Conservation (phyloP, 1,140 invertebrate genomes). For the Ceratosolen fusciceps region DNA sequence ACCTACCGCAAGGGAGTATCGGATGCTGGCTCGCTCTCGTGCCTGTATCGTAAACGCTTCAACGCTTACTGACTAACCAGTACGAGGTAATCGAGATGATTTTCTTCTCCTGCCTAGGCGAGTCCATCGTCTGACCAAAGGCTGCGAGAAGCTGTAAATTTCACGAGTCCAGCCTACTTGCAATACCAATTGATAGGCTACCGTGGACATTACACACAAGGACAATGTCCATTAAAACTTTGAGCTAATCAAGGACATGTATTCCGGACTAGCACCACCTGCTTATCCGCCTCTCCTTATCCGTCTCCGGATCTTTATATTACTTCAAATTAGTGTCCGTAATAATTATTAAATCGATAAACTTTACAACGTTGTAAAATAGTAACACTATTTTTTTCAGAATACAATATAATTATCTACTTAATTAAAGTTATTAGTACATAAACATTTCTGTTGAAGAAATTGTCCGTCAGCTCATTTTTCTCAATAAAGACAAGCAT, state of each 20-base stretch:
- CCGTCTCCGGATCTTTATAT: not conserved
- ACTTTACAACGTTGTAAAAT: not conserved
- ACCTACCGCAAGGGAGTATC: not conserved
- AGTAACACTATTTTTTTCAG: not conserved
- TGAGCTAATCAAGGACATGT: not conserved
- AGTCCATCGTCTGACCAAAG: too few relatives aligned
- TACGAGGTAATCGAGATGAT: too few relatives aligned
- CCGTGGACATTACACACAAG: not conserved
- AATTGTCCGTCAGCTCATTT: not conserved
- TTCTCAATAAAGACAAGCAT: slow-evolving; percentile 3
- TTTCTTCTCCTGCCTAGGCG: too few relatives aligned
- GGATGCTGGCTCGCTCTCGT: not conserved
- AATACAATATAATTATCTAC: not conserved
- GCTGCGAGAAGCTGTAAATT: too few relatives aligned
- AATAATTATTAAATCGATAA: not conserved
- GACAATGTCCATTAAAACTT: not conserved
- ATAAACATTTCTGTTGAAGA: not conserved
- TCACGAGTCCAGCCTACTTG: too few relatives aligned
- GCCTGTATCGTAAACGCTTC: not conserved
- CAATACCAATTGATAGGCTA: not conserved
- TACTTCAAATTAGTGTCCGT: slow-evolving; percentile 1
- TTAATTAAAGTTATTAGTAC: slow-evolving; percentile 19
- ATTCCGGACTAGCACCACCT: not conserved
- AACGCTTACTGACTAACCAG: not conserved
- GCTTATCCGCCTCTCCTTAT: not conserved